Percentiles rank a stretch among this genome's conserved stretches.
Conservation (phyloP, 2,888 invertebrate species). For the Phengaris arion region DNA sequence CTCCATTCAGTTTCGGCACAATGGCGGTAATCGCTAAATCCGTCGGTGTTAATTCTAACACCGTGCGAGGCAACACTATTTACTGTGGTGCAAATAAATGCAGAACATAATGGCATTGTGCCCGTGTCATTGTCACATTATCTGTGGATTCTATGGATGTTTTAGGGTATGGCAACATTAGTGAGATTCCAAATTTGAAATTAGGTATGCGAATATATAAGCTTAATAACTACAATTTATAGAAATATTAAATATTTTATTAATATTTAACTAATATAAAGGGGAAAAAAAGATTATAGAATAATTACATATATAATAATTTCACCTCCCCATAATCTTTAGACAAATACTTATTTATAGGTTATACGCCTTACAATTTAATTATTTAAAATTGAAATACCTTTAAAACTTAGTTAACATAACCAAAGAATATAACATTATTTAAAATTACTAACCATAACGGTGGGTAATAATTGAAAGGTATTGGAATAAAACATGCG, state of each 20-base stretch:
- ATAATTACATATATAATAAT: too few relatives aligned
- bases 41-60: slow-evolving; percentile 67
- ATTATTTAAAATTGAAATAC: too few relatives aligned
- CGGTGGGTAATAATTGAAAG: neutral
- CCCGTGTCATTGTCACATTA: slow-evolving; percentile 57
- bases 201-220: neutral
- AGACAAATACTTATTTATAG: too few relatives aligned
- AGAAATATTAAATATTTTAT: too few relatives aligned
- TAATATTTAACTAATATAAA: too few relatives aligned
- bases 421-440: too few relatives aligned
- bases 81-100: slow-evolving; percentile 75
- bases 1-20: slow-evolving; percentile 9
- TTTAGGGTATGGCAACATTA: slow-evolving; percentile 44
- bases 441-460: too few relatives aligned
- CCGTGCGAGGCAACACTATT: slow-evolving; percentile 59
- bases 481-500: slow-evolving; percentile 19
- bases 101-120: slow-evolving; percentile 61
- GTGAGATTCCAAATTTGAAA: neutral
- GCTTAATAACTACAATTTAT: too few relatives aligned
- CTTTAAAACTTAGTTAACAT: too few relatives aligned
- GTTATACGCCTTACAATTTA: too few relatives aligned
- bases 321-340: too few relatives aligned
- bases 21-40: slow-evolving; percentile 31
- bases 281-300: too few relatives aligned
- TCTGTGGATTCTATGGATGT: slow-evolving; percentile 58